These are phyloP conservation scores for Drosophila aldrichi DNA, from an alignment of 2,888 invertebrate species.

Conservation along the genomic window DNA sequence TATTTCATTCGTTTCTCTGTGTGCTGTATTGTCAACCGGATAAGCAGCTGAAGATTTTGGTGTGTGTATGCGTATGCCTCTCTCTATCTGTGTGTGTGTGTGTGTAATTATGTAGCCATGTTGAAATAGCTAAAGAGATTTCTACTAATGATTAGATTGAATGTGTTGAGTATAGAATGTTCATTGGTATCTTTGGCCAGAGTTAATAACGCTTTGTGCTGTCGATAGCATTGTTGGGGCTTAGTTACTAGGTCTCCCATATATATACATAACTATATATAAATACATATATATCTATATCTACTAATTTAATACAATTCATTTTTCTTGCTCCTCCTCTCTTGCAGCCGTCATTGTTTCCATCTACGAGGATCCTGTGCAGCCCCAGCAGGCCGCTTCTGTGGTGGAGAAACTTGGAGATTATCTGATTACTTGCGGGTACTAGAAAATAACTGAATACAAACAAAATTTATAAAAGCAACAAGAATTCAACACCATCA, in stretches of 20 bases:
- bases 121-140: conserved; percentile 41
- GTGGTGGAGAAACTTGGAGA: conserved; percentile 99
- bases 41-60: conserved; percentile 38
- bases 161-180: conserved; percentile 8
- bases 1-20: conserved; percentile 26
- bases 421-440: conserved; percentile 98
- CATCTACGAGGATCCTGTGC: conserved; percentile 97
- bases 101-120: conserved; percentile 25
- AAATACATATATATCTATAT: neutral
- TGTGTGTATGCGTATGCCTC: neutral
- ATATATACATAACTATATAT: neutral
- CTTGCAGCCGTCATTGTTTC: conserved; percentile 96
- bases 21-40: conserved; percentile 66
- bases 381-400: conserved; percentile 98
- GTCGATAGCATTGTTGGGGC: neutral
- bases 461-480: conserved; percentile 45
- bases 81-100: conserved; percentile 4
- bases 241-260: neutral
- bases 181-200: conserved; percentile 5
- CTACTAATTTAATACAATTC: neutral
- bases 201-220: neutral
- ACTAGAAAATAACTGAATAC: conserved; percentile 88
- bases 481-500: conserved; percentile 62
- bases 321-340: conserved; percentile 39
- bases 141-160: conserved; percentile 34